phyloP scores from a whole-genome alignment of 2,113 vertebrate species.

The Clarias batrachus region DNA sequence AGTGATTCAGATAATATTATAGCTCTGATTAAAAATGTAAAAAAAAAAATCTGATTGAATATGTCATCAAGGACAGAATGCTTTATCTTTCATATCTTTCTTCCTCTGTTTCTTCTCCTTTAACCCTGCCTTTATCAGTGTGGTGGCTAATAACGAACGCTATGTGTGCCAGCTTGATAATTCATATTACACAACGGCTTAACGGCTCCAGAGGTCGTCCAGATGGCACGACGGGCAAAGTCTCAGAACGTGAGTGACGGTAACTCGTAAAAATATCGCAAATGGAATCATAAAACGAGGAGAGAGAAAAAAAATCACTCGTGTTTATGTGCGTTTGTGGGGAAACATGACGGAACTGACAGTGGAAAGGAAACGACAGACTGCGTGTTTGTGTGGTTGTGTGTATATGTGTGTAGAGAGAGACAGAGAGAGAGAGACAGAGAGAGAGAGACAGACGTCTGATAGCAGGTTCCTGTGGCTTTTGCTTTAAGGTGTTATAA shows the following conservation, averaged over 20 bases:
- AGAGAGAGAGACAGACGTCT: neutral
- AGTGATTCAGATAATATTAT: neutral
- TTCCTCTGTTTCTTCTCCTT: neutral
- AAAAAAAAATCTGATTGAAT: neutral
- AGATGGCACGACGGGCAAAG: conserved; percentile 20
- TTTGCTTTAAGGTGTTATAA: neutral
- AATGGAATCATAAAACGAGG: too few species aligned
- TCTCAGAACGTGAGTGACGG: neutral
- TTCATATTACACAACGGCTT: conserved; percentile 30
- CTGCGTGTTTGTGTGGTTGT: neutral
- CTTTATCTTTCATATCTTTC: neutral
- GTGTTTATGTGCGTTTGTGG: neutral
- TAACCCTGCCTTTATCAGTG: neutral
- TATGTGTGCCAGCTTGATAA: conserved; percentile 6
- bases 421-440: conserved; percentile 1
- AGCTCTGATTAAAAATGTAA: neutral
- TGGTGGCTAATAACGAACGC: neutral
- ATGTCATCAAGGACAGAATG: neutral
- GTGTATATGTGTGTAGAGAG: conserved; percentile 1
- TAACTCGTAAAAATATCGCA: neutral
- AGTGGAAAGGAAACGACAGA: conserved; percentile 27
- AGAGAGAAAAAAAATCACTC: neutral
- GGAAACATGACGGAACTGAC: neutral
- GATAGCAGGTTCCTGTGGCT: conserved; percentile 23
- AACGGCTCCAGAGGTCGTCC: conserved; percentile 19